Percentiles rank a stretch among this genome's conserved stretches.
Conservation (phyloP, 2,888 invertebrate species). For the Cheiracanthium punctorium region DNA sequence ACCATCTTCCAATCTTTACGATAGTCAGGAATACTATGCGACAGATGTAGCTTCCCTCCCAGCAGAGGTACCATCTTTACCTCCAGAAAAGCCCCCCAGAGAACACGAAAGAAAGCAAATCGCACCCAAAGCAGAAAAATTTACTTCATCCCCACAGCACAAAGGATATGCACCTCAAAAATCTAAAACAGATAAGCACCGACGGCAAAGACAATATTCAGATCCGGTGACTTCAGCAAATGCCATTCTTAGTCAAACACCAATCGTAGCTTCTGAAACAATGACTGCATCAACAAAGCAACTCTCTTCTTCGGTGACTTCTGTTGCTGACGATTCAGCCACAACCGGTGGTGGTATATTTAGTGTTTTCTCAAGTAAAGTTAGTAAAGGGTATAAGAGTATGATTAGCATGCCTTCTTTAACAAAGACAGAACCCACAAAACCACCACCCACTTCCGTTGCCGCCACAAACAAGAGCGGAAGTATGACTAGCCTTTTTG, state of each 20-base stretch:
- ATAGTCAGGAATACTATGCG: neutral
- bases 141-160: slow-evolving; percentile 37
- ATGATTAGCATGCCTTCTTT: slow-evolving; percentile 71
- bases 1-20: slow-evolving; percentile 16
- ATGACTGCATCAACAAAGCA: slow-evolving; percentile 43
- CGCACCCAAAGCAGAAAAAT: slow-evolving; percentile 29
- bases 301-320: slow-evolving; percentile 48
- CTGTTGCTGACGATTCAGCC: slow-evolving; percentile 47
- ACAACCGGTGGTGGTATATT: slow-evolving; percentile 47
- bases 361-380: slow-evolving; percentile 70
- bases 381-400: slow-evolving; percentile 70
- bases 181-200: slow-evolving; percentile 16
- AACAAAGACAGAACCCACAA: slow-evolving; percentile 63
- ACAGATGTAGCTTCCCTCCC: neutral
- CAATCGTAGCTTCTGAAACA: slow-evolving; percentile 10
- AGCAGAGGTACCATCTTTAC: neutral
- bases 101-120: slow-evolving; percentile 43
- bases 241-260: slow-evolving; percentile 38
- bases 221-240: slow-evolving; percentile 52
- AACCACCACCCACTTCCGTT: neutral
- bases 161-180: slow-evolving; percentile 55
- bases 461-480: slow-evolving; percentile 40
- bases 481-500: slow-evolving; percentile 63
- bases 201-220: slow-evolving; percentile 57
- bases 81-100: slow-evolving; percentile 47